Conservation (phyloP, 2,888 invertebrate species). For the Hesperia comma region DNA sequence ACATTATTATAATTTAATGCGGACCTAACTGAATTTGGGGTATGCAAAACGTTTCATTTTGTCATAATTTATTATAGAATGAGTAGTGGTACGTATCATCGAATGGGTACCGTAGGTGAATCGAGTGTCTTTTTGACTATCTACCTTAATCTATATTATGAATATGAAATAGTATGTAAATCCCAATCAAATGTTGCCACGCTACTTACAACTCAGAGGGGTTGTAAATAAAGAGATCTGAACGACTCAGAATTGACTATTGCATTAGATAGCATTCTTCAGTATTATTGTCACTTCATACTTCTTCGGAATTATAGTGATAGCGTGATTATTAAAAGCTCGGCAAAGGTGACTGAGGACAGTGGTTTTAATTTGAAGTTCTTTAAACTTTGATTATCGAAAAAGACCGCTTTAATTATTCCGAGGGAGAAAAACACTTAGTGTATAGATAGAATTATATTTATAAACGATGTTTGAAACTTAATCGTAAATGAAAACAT, state of each 20-base stretch:
- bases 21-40: slow-evolving; percentile 27
- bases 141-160: slow-evolving; percentile 74
- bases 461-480: too few species aligned
- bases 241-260: slow-evolving; percentile 59
- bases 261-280: background rate
- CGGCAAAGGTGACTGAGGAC: too few species aligned
- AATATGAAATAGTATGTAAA: slow-evolving; percentile 81
- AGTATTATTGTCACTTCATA: slow-evolving; percentile 57
- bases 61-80: slow-evolving; percentile 26
- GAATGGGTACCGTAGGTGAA: slow-evolving; percentile 52
- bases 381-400: too few species aligned
- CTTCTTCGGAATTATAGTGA: too few species aligned
- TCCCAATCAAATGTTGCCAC: slow-evolving; percentile 70
- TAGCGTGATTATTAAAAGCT: too few species aligned
- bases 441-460: too few species aligned
- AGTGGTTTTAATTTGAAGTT: too few species aligned
- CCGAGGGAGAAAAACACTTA: too few species aligned
- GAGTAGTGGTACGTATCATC: slow-evolving; percentile 40
- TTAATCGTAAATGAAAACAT: too few species aligned
- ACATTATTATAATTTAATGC: slow-evolving; percentile 22
- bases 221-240: slow-evolving; percentile 72
- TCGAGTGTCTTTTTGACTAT: slow-evolving; percentile 54
- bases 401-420: too few species aligned
- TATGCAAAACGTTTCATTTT: slow-evolving; percentile 31
- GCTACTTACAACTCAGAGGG: slow-evolving; percentile 74